These are phyloP conservation scores for Cryptus armator DNA, from an alignment of 2,888 invertebrate species.

Conservation along the genomic window DNA sequence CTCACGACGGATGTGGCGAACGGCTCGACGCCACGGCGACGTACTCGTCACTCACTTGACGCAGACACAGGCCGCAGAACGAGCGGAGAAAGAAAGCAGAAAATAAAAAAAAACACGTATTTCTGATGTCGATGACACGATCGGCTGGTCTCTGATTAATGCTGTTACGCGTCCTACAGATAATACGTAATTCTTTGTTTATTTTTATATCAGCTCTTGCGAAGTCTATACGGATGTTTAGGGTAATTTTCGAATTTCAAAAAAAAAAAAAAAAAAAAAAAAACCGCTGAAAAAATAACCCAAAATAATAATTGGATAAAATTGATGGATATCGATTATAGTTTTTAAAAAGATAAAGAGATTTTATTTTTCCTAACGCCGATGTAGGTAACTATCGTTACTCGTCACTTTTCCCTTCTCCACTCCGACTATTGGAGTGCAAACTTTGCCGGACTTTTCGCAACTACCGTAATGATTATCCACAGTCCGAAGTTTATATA, in stretches of 20 bases:
- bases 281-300: not conserved
- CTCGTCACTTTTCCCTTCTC: too few relatives aligned
- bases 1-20: conserved; percentile 66
- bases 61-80: conserved; percentile 26
- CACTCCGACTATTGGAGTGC: too few relatives aligned
- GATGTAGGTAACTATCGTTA: not conserved
- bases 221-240: not conserved
- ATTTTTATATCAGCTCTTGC: not conserved
- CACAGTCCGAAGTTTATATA: not conserved
- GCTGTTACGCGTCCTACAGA: conserved; percentile 36
- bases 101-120: conserved; percentile 26
- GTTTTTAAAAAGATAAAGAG: too few relatives aligned
- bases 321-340: not conserved
- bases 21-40: conserved; percentile 59
- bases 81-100: conserved; percentile 16
- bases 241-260: too few relatives aligned
- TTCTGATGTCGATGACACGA: conserved; percentile 55
- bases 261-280: not conserved
- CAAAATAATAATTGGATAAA: not conserved
- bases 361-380: too few relatives aligned
- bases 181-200: conserved; percentile 10
- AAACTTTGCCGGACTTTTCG: too few relatives aligned
- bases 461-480: not conserved
- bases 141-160: conserved; percentile 28
- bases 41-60: conserved; percentile 60